These are phyloP conservation scores for Coendou prehensilis DNA, from an alignment of 2,797 vertebrate genomes.

Conservation along the genomic window DNA sequence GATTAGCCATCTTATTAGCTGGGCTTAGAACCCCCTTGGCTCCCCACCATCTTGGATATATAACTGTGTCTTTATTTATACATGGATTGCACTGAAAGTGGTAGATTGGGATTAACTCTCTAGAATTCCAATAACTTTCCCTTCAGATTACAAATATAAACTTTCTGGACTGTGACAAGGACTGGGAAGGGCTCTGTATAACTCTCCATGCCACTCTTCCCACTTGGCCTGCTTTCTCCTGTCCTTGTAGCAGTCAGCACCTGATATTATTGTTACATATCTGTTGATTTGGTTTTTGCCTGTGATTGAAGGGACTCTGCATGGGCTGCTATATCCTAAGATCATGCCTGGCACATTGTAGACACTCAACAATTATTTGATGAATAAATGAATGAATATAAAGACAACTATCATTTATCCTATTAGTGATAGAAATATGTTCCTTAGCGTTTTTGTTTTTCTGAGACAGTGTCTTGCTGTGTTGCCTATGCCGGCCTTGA, in stretches of 20 bases:
- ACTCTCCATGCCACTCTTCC: background rate
- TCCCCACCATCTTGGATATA: background rate
- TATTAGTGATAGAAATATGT: background rate
- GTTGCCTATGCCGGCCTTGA: background rate
- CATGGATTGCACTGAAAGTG: background rate
- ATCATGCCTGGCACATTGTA: background rate
- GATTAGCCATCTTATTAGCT: background rate
- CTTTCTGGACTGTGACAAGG: background rate
- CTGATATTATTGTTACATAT: background rate
- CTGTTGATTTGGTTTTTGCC: background rate
- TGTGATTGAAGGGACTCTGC: background rate
- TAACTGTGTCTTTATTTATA: background rate
- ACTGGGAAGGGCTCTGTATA: background rate
- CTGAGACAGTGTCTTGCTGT: background rate
- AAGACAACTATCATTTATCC: background rate
- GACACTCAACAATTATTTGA: background rate
- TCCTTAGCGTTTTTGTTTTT: background rate
- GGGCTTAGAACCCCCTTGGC: no score
- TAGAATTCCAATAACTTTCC: background rate
- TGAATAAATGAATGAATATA: background rate
- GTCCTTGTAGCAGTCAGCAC: background rate
- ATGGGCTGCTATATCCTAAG: background rate
- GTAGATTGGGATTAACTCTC: background rate
- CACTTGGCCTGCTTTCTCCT: background rate
- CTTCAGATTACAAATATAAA: background rate